Percentiles rank a stretch among this genome's conserved stretches.
Evolutionary conservation across 2,797 vertebrate genomes (phyloP).

Genomic region (Lepilemur ruficaudatus): DNA sequence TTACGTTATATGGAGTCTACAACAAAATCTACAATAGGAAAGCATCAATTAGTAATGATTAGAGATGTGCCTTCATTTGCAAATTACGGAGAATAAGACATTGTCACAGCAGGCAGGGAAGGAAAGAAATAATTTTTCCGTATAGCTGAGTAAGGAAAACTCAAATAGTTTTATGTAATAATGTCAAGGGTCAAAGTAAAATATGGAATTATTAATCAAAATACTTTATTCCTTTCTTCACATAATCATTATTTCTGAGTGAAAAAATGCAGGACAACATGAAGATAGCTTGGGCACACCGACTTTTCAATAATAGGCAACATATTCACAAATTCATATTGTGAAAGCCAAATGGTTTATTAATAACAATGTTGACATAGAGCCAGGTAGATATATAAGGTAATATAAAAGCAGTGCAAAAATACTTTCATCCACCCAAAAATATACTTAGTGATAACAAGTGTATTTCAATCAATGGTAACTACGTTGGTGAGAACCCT

Average conservation of each 20-base stretch:
- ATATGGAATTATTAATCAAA: constrained; percentile 14
- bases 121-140: background rate
- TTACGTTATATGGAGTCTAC: background rate
- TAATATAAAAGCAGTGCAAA: constrained; percentile 15
- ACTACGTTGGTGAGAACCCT: background rate
- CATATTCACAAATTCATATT: background rate
- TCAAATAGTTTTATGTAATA: background rate
- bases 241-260: constrained; percentile 33
- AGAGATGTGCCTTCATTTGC: background rate
- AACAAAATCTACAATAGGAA: background rate
- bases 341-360: constrained; percentile 41
- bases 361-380: constrained; percentile 5
- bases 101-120: background rate
- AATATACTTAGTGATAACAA: constrained; percentile 41
- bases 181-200: constrained; percentile 26
- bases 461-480: constrained; percentile 1
- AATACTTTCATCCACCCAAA: constrained; percentile 16
- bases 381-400: constrained; percentile 24
- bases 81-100: background rate
- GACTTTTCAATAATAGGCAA: constrained; percentile 28
- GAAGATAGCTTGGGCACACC: background rate
- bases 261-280: background rate
- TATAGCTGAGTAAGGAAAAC: background rate
- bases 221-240: constrained; percentile 35
- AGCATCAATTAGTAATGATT: background rate